Conservation (phyloP, 2,113 vertebrate genomes). For the Sminthopsis crassicaudata region DNA sequence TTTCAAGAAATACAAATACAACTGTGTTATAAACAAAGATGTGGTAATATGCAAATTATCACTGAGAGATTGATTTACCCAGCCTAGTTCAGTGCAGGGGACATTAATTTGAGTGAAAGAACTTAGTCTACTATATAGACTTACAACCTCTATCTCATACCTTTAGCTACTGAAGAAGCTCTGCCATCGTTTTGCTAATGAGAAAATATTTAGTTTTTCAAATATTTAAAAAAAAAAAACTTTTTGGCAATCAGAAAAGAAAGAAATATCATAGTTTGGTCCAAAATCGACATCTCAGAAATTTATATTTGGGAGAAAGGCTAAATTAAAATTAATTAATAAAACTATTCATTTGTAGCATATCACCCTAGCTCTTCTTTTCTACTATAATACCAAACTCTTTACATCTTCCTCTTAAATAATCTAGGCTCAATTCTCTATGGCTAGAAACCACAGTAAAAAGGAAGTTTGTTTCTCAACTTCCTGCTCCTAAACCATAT, state of each 20-base stretch:
- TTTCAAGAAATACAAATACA: slow-evolving; percentile 17
- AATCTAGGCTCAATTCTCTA: slow-evolving; percentile 17
- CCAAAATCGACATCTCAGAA: slow-evolving; percentile 34
- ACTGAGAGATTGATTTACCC: neutral
- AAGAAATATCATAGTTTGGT: slow-evolving; percentile 54
- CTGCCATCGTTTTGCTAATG: slow-evolving; percentile 35
- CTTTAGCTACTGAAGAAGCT: slow-evolving; percentile 26
- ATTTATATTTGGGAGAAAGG: slow-evolving; percentile 18
- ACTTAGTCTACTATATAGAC: slow-evolving; percentile 10
- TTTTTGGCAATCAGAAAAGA: slow-evolving; percentile 38
- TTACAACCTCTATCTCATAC: slow-evolving; percentile 25
- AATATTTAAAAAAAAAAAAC: slow-evolving; percentile 24
- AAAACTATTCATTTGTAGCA: slow-evolving; percentile 41
- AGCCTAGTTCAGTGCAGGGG: neutral
- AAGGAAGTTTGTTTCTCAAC: neutral
- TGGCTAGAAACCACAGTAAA: neutral
- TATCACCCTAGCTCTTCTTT: slow-evolving; percentile 40
- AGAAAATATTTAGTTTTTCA: slow-evolving; percentile 42
- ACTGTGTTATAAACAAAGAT: neutral
- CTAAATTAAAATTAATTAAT: slow-evolving; percentile 47
- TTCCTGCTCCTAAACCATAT: neutral
- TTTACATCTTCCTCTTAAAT: neutral
- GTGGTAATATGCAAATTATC: neutral
- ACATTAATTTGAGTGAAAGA: neutral
- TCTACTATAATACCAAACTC: slow-evolving; percentile 1